Base-by-base conservation (phyloP, 2,888 invertebrate genomes). In the Andrena minutula region DNA sequence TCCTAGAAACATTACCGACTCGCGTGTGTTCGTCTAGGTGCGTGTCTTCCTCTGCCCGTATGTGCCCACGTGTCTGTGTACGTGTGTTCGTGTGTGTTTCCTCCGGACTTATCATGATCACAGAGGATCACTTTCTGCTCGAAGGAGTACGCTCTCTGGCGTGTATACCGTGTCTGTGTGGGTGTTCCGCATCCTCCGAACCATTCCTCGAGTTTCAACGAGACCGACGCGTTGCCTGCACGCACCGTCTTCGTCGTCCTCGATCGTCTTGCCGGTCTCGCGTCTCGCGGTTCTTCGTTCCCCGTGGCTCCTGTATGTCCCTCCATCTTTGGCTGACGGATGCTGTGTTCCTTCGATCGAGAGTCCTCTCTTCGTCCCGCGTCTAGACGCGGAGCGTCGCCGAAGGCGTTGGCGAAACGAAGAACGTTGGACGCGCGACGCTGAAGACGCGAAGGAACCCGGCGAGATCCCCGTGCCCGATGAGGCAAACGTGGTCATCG, bases 161-260 rank as follows among this genome's bases (percentile, higher is more conserved):
- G 28, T 56, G 64, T 71, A 35, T 51, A n/a, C 47, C 35, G 64
- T 79, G 16, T 56, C 7, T 35, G 20, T 70, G 51, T 70, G 60
- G 77, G 77, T 74, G 32, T 77, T 23, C 56, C 56, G 63, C 58
- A 64, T 69, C 65, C 70, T 76, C 61, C 76, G 51, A 82, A 32
- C 51, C 51, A 76, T 82, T 65, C 53, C 63, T 79, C 76, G 74
- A 84, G 75, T 71, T 79, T 75, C 60, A 86, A 85, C 83, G 79
- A 84, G 81, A 84, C 30, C 47, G 79, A 86, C 79, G 81, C 86
- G 79, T 82, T 79, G 65, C 84, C 87, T 78, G 87, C 87, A 84
- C 86, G 87, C 87, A 82, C 73, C 82, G 86, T 88, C 80, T 63
- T 75, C 79, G 73, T 84, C 53, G 58, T 75, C 60, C 74, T 79